phyloP scores from a whole-genome alignment of 2,797 vertebrate genomes.

The Ceryle rudis region DNA sequence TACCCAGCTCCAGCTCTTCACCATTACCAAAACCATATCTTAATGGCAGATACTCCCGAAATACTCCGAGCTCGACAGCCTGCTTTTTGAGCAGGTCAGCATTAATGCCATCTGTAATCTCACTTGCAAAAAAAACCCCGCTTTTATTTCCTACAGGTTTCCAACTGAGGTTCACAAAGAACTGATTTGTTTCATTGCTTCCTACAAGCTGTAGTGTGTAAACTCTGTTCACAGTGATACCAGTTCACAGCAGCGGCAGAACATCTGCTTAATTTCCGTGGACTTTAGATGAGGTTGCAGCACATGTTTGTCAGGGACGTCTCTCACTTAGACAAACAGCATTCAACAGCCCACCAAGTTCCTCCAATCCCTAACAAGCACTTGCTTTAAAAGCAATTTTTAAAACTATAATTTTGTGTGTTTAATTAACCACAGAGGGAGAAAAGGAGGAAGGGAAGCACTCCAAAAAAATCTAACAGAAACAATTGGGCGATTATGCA shows the following conservation, averaged over 20 bases:
- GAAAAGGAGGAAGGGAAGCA: not conserved
- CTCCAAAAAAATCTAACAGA: not conserved
- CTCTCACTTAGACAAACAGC: not conserved
- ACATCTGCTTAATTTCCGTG: not conserved
- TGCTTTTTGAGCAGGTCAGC: not conserved
- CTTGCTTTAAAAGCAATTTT: not conserved
- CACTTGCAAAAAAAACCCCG: not conserved
- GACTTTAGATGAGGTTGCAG: not conserved
- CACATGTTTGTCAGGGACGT: not conserved
- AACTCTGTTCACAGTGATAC: not conserved
- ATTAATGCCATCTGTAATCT: not conserved
- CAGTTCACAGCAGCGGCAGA: not conserved
- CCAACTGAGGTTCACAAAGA: not conserved
- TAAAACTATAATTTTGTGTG: not conserved
- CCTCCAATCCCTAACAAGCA: not conserved
- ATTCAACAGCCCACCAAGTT: not conserved
- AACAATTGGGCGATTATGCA: constrained; percentile 7
- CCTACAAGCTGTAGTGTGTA: not conserved
- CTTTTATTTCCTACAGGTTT: not conserved
- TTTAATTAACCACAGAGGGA: constrained; percentile 47
- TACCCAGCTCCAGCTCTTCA: not conserved
- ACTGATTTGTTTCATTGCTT: not conserved
- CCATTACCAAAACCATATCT: not conserved
- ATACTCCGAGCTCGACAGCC: not conserved
- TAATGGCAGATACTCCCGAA: not conserved